Evolutionary conservation across 2,888 invertebrate species (phyloP).

Genomic region (Cantharis rufa): DNA sequence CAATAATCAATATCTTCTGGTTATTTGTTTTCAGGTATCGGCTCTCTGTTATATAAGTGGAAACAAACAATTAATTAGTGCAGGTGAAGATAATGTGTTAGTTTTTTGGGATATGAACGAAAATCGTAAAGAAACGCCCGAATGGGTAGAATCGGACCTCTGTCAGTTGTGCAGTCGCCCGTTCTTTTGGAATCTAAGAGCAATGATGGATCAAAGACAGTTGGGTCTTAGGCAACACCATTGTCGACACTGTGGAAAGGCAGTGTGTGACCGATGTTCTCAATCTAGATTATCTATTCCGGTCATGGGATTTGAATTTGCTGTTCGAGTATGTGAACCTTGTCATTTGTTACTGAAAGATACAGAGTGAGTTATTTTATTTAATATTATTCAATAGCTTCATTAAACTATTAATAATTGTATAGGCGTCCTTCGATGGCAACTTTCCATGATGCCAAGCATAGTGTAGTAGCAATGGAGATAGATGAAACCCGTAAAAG

Average conservation of each 20-base stretch:
- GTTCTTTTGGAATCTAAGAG: conserved; percentile 98
- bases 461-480: conserved; percentile 85
- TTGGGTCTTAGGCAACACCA: conserved; percentile 90
- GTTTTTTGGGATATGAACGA: conserved; percentile 95
- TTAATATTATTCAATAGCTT: background rate
- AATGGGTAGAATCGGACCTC: conserved; percentile 92
- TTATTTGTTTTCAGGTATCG: conserved; percentile 71
- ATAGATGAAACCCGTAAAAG: conserved; percentile 87
- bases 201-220: conserved; percentile 97
- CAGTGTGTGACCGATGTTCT: conserved; percentile 93
- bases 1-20: background rate
- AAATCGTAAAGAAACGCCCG: conserved; percentile 88
- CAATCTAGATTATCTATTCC: conserved; percentile 88
- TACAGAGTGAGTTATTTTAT: conserved; percentile 73
- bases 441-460: conserved; percentile 93
- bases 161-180: conserved; percentile 95
- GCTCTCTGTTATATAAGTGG: conserved; percentile 82
- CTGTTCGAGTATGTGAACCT: conserved; percentile 92
- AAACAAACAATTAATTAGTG: conserved; percentile 82
- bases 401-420: background rate
- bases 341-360: conserved; percentile 84
- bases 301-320: conserved; percentile 97
- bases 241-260: conserved; percentile 92
- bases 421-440: conserved; percentile 89
- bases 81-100: conserved; percentile 88